Evolutionary conservation across 2,888 invertebrate species (phyloP).

Genomic region (Papilio elwesi): DNA sequence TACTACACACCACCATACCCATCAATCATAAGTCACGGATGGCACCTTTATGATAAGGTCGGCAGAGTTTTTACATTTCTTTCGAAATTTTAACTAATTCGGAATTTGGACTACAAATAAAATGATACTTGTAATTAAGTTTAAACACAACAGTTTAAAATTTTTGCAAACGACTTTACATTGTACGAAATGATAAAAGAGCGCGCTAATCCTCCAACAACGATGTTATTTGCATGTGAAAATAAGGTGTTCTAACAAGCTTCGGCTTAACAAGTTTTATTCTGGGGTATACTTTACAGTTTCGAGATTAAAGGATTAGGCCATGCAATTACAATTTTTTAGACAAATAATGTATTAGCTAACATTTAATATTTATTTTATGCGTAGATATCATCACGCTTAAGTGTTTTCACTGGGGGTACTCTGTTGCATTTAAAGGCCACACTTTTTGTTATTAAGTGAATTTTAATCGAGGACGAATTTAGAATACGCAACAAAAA

Average conservation of each 20-base stretch:
- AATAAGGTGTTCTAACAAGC: conserved; percentile 15
- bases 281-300: neutral
- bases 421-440: neutral
- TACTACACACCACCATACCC: no score
- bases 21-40: no score
- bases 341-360: neutral
- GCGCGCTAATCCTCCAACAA: conserved; percentile 22
- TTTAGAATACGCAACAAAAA: neutral
- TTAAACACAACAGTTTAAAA: neutral
- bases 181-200: neutral
- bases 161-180: neutral
- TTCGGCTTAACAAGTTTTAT: conserved; percentile 11
- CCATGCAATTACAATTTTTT: neutral
- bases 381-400: neutral
- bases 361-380: neutral
- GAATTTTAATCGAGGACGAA: neutral
- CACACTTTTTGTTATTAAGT: neutral
- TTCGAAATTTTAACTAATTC: no score
- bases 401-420: no score
- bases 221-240: conserved; percentile 20
- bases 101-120: no score
- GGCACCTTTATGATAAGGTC: no score
- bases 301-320: neutral
- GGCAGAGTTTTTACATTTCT: no score
- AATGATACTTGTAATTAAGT: neutral